These are phyloP conservation scores for Lithobates sylvaticus DNA, from an alignment of 2,797 vertebrate species.

Conservation along the genomic window DNA sequence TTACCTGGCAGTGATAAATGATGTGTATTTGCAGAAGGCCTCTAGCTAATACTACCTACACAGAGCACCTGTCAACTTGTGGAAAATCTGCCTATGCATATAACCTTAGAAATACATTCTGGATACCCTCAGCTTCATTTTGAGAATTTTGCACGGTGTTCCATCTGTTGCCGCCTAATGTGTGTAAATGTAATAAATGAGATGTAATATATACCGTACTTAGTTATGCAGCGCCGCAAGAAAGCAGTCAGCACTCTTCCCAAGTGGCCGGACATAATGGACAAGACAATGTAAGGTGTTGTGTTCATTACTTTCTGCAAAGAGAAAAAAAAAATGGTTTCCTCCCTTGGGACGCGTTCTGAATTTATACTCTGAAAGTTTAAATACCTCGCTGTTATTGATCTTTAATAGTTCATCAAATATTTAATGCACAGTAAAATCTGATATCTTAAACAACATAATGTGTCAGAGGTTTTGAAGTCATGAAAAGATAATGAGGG, in stretches of 20 bases:
- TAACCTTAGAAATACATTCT: neutral
- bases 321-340: neutral
- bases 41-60: neutral
- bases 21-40: slow-evolving; percentile 5
- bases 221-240: slow-evolving; percentile 7
- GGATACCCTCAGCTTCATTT: no score
- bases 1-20: slow-evolving; percentile 5
- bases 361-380: slow-evolving; percentile 39
- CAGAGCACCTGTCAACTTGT: neutral
- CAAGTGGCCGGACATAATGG: slow-evolving; percentile 2
- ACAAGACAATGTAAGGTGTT: slow-evolving; percentile 16
- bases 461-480: slow-evolving; percentile 45
- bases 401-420: slow-evolving; percentile 55
- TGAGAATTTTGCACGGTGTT: neutral
- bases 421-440: slow-evolving; percentile 51
- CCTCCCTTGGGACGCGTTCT: slow-evolving; percentile 17
- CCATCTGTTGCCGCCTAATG: slow-evolving; percentile 10
- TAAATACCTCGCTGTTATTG: slow-evolving; percentile 49
- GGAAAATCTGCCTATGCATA: neutral
- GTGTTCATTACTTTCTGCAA: slow-evolving; percentile 34
- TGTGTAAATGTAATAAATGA: slow-evolving; percentile 8
- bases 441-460: slow-evolving; percentile 60
- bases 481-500: slow-evolving; percentile 50
- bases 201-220: slow-evolving; percentile 1
- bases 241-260: slow-evolving; percentile 16